Evolutionary conservation across 2,113 vertebrate genomes (phyloP), one percentile per base, ranked within the genome.

Genomic region (Sturnira hondurensis): DNA sequence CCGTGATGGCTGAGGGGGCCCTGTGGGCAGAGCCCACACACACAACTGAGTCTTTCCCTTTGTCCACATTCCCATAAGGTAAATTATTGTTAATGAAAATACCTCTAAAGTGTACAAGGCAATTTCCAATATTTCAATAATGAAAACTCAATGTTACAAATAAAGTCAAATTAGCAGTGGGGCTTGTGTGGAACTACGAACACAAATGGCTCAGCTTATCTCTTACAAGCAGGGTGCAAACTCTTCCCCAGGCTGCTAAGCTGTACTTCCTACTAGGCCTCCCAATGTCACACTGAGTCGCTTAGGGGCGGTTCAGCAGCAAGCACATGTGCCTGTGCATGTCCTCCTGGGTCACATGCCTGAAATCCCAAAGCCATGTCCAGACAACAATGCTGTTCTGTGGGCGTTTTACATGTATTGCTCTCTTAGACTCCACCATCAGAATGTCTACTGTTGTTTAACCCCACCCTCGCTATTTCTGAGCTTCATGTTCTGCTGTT

Each of bases 31-130:
- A 52, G 50, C 50, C 50, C 15, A 12, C 50, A 4, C 15, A 17
- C 16, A 52, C 50, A 52, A 70, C 15, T 52, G 20, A 61, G 3
- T 77, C 41, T 92, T 1, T 17, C 10, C 26, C 70, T 88, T 92
- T 70, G 6, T 73, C 84, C 67, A 4, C 78, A 83, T 71, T 61
- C 9, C 63, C 70, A 56, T 9, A 93, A 31, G 24, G 45, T 11
- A 90, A 85, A 74, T 83, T 76, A 68, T 56, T 67, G 74, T 85
- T 77, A 85, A 58, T 86, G 4, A 90, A 82, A 95, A 84, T 54
- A 45, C 6, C 47, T 83, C 81, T 45, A 28, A 87, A 73, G 11
- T 63, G 31, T 81, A 54, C 6, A 45, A 45, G 2, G 3, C 17
- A 19, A 74, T 52, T 89, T 80, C 77, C 19, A 63, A 16, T 73